Evolutionary conservation across 2,888 invertebrate species (phyloP).

Genomic region (Linnaemya tessellans): DNA sequence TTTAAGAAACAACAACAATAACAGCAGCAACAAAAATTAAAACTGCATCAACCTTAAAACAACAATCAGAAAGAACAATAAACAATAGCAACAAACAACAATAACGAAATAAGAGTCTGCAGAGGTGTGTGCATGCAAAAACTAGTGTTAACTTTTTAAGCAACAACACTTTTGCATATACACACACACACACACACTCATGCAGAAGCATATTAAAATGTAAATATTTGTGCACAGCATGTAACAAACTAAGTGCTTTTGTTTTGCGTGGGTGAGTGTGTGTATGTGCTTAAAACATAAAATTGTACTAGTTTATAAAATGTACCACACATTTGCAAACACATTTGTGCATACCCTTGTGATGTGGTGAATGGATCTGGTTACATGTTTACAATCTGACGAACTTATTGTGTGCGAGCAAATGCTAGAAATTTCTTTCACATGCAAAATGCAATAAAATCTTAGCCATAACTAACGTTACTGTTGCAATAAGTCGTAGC

Average conservation of each 20-base stretch:
- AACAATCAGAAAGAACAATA: background rate
- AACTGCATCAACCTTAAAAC: background rate
- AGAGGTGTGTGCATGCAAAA: background rate
- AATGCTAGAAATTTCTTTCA: background rate
- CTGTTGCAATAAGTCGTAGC: background rate
- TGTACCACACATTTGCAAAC: slow-evolving; percentile 23
- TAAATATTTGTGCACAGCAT: background rate
- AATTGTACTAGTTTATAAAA: slow-evolving; percentile 47
- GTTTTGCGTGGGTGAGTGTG: background rate
- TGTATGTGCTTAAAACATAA: background rate
- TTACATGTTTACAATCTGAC: too few relatives aligned
- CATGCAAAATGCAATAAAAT: background rate
- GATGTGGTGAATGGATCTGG: too few relatives aligned
- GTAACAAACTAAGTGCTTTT: background rate
- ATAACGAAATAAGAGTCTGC: background rate
- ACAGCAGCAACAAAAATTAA: background rate
- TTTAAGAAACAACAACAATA: slow-evolving; percentile 8
- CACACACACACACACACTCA: too few relatives aligned
- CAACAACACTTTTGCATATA: slow-evolving; percentile 30
- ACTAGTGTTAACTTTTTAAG: slow-evolving; percentile 24
- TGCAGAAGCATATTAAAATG: background rate
- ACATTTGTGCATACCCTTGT: too few relatives aligned
- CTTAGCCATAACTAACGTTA: slow-evolving; percentile 13
- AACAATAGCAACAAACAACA: background rate
- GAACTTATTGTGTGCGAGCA: background rate